Conservation (phyloP, 2,888 invertebrate species). For the Colostygia pectinataria region DNA sequence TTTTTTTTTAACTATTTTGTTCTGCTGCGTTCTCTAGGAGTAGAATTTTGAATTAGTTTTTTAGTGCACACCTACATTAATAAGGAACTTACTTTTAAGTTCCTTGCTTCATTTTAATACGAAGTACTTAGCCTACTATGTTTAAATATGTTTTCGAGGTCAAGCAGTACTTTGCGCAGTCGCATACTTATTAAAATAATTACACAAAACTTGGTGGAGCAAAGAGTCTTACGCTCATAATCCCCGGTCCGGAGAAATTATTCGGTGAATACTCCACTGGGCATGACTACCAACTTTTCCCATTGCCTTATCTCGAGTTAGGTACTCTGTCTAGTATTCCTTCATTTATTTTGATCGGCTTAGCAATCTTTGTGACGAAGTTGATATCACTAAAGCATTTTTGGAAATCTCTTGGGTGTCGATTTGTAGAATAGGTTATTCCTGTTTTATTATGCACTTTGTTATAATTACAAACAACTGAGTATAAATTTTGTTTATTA, state of each 20-base stretch:
- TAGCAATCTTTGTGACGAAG: slow-evolving; percentile 14
- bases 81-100: no score
- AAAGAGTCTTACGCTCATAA: slow-evolving; percentile 16
- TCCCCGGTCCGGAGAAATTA: slow-evolving; percentile 21
- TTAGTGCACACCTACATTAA: no score
- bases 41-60: no score
- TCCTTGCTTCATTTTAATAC: no score
- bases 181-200: slow-evolving; percentile 13
- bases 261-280: slow-evolving; percentile 20
- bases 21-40: no score
- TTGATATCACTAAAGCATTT: slow-evolving; percentile 12
- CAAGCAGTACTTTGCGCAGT: background rate
- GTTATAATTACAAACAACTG: no score
- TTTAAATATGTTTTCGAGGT: background rate
- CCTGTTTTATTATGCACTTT: no score
- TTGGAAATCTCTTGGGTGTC: slow-evolving; percentile 5
- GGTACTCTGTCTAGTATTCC: slow-evolving; percentile 16
- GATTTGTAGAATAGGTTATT: slow-evolving; percentile 5
- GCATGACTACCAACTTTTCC: slow-evolving; percentile 24
- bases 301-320: slow-evolving; percentile 26
- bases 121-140: no score
- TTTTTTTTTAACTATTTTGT: no score
- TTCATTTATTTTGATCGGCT: slow-evolving; percentile 29
- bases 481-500: no score
- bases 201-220: slow-evolving; percentile 8